These are phyloP conservation scores for Lepidochrysops patricia DNA, from an alignment of 2,888 invertebrate species.

Conservation along the genomic window DNA sequence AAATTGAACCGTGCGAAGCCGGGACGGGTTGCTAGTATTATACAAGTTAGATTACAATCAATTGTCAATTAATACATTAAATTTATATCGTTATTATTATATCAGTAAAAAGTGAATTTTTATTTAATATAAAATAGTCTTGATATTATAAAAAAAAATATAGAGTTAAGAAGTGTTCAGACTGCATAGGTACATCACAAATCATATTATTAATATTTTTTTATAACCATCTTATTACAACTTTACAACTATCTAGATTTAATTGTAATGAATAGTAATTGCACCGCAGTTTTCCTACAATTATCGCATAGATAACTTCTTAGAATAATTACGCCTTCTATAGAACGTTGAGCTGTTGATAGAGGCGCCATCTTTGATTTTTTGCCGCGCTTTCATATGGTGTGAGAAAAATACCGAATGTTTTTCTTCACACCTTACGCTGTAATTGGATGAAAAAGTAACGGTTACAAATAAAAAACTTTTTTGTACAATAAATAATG, in stretches of 20 bases:
- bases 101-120: too few species aligned
- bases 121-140: too few species aligned
- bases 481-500: too few species aligned
- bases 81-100: too few species aligned
- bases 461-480: too few species aligned
- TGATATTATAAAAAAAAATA: too few species aligned
- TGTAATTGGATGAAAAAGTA: background rate
- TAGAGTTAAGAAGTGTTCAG: background rate
- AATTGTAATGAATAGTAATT: background rate
- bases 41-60: background rate
- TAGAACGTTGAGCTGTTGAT: background rate
- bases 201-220: background rate
- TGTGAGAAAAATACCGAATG: background rate
- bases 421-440: background rate
- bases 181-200: too few species aligned
- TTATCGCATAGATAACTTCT: slow-evolving; percentile 2
- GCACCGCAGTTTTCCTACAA: background rate
- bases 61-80: background rate
- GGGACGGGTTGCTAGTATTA: too few species aligned
- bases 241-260: background rate
- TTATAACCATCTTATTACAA: background rate
- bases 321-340: slow-evolving; percentile 1
- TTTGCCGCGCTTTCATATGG: background rate
- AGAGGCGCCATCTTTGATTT: background rate
- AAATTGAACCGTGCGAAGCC: too few species aligned